Percentiles rank a stretch among this genome's conserved stretches.
These are phyloP conservation scores for Sebastes vulpes DNA, from an alignment of 2,797 vertebrate genomes.

Conservation along the genomic window DNA sequence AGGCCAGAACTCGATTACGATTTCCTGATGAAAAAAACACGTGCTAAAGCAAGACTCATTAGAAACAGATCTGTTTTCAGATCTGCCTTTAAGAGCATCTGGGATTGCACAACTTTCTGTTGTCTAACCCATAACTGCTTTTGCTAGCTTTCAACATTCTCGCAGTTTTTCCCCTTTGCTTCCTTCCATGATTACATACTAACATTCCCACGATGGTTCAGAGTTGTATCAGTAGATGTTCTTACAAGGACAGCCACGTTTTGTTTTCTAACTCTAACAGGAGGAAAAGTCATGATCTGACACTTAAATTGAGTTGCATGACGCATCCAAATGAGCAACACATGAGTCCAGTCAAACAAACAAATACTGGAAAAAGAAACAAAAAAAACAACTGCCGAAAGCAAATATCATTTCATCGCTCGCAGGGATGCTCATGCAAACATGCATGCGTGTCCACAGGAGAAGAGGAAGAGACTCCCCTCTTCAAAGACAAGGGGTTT, in stretches of 20 bases:
- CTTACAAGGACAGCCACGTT: background rate
- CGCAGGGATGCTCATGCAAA: background rate
- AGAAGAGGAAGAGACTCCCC: constrained; percentile 2
- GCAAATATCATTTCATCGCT: background rate
- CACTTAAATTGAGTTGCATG: background rate
- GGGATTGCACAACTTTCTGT: constrained; percentile 22
- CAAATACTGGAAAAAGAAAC: background rate
- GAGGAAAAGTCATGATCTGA: background rate
- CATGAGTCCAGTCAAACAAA: background rate
- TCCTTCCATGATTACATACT: background rate
- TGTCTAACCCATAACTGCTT: background rate
- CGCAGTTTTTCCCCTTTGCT: background rate
- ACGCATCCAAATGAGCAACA: background rate
- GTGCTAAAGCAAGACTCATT: background rate
- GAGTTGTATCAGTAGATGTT: background rate
- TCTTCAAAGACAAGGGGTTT: background rate
- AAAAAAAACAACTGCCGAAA: background rate
- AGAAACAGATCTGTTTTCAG: constrained; percentile 14
- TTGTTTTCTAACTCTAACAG: background rate
- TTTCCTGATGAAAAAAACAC: constrained; percentile 13
- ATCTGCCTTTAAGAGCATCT: constrained; percentile 20
- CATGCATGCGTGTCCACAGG: background rate
- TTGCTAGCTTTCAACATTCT: background rate
- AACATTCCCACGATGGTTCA: background rate
- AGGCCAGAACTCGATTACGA: background rate